These are phyloP conservation scores for Candoia aspera DNA, from an alignment of 2,113 vertebrate genomes.

Conservation along the genomic window DNA sequence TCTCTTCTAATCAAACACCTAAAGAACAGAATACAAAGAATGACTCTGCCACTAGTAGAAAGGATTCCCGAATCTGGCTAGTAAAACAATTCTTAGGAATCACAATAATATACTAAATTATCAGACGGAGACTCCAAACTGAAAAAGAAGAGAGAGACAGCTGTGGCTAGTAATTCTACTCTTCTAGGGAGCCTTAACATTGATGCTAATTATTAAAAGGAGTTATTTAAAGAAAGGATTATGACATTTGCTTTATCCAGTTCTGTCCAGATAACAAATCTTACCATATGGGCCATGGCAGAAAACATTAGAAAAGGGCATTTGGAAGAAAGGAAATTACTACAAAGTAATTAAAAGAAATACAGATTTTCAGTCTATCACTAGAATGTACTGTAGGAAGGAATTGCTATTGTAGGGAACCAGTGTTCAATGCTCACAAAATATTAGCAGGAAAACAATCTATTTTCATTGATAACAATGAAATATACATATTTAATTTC, in stretches of 20 bases:
- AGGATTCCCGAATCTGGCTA: not conserved
- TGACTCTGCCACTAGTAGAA: not conserved
- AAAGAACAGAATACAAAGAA: too few species aligned
- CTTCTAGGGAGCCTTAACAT: not conserved
- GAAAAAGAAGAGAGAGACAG: not conserved
- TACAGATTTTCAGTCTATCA: slow-evolving; percentile 1
- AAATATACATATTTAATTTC: not conserved
- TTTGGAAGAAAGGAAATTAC: not conserved
- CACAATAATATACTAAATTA: slow-evolving; percentile 1
- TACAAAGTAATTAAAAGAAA: not conserved
- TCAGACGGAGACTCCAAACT: not conserved
- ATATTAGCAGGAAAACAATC: not conserved
- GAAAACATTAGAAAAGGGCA: not conserved
- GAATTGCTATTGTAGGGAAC: not conserved
- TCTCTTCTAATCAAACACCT: too few species aligned
- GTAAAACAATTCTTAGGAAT: not conserved
- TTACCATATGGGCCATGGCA: not conserved
- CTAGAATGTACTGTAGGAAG: not conserved
- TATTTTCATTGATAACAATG: not conserved
- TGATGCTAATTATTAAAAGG: not conserved
- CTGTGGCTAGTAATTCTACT: not conserved
- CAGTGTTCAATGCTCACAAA: not conserved
- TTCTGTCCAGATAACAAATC: not conserved
- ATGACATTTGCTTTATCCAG: not conserved
- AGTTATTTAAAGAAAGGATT: not conserved